Evolutionary conservation across 2,888 invertebrate species (phyloP).

Genomic region (Copidosoma aretas): DNA sequence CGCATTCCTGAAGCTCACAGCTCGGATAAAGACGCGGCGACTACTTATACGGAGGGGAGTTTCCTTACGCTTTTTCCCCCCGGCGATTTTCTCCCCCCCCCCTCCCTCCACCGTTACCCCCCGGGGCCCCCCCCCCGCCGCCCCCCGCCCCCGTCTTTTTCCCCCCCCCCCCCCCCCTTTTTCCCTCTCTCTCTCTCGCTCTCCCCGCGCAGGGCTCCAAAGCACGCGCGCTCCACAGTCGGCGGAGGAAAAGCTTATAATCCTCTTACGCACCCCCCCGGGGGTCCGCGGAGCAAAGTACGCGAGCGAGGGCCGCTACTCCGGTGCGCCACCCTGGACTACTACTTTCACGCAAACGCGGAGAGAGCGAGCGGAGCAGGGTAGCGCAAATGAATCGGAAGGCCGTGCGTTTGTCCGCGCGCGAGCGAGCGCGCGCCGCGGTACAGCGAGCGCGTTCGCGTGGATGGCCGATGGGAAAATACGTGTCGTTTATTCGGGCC

Average conservation of each 20-base stretch:
- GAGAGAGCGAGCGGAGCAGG: conserved; percentile 12
- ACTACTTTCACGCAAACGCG: conserved; percentile 29
- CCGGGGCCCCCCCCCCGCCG: too few species aligned
- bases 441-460: neutral
- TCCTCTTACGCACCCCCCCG: conserved; percentile 61
- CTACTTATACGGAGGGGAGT: conserved; percentile 27
- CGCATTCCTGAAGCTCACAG: neutral
- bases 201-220: too few species aligned
- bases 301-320: conserved; percentile 2
- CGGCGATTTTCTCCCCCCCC: conserved; percentile 10
- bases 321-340: too few species aligned
- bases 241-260: conserved; percentile 49
- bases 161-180: too few species aligned
- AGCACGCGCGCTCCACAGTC: neutral
- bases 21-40: conserved; percentile 13
- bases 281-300: conserved; percentile 59
- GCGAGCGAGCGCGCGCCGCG: neutral
- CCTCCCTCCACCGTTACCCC: neutral
- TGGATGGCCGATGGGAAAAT: conserved; percentile 26
- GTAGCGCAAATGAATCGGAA: conserved; percentile 2
- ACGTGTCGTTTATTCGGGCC: conserved; percentile 24
- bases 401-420: neutral
- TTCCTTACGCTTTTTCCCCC: conserved; percentile 38
- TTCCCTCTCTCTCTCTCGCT: too few species aligned
- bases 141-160: too few species aligned